Conservation (phyloP, 2,113 vertebrate genomes). For the Corynorhinus townsendii region DNA sequence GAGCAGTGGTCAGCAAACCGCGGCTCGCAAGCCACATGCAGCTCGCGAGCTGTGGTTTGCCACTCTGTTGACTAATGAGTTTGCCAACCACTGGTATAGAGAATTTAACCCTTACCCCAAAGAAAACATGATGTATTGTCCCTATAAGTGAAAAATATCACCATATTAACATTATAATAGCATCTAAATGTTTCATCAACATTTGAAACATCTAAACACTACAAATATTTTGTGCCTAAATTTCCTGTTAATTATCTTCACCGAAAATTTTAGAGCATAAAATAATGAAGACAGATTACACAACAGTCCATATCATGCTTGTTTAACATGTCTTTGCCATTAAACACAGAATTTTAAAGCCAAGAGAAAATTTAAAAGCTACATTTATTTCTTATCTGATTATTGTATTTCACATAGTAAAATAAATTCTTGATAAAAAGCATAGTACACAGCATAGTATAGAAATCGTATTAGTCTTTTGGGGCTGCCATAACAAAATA, state of each 20-base stretch:
- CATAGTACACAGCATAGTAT: background rate
- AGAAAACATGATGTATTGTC: slow-evolving; percentile 3
- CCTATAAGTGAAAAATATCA: background rate
- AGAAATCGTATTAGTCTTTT: background rate
- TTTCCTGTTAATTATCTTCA: background rate
- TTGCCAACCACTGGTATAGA: background rate
- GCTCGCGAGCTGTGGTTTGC: no score
- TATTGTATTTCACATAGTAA: background rate
- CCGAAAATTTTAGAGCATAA: background rate
- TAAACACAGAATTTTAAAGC: background rate
- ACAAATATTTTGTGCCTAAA: background rate
- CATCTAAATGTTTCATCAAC: background rate
- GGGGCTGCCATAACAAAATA: background rate
- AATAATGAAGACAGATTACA: background rate
- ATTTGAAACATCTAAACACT: background rate
- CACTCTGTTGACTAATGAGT: no score
- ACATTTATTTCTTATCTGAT: background rate
- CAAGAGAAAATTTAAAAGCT: background rate
- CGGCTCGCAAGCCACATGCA: no score
- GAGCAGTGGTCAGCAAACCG: background rate
- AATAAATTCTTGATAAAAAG: background rate
- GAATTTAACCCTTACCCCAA: background rate
- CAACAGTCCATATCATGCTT: background rate
- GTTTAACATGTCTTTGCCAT: background rate
- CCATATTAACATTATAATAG: background rate